A percentile compares a stretch with the other conserved stretches of the same genome.
phyloP scores from a whole-genome alignment of 2,888 invertebrate genomes.

The Tinea pellionella region DNA sequence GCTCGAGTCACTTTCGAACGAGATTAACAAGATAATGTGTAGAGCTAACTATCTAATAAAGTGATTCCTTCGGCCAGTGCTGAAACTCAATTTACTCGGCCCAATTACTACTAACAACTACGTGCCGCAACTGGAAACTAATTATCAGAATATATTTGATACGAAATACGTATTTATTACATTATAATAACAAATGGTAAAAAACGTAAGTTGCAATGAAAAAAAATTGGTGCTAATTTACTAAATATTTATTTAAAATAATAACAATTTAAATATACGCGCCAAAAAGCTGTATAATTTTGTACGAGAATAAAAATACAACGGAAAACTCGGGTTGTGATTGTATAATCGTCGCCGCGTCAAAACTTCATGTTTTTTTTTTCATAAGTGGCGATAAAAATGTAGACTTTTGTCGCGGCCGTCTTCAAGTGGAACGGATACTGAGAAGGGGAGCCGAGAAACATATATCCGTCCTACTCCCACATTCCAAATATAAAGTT shows the following conservation, averaged over 20 bases:
- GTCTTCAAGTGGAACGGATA: conserved; percentile 58
- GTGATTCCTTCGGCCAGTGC: conserved; percentile 2
- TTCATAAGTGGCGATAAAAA: conserved; percentile 63
- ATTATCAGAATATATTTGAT: neutral
- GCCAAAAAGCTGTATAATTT: no score
- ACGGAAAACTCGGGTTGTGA: neutral
- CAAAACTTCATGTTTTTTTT: neutral
- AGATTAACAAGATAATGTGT: conserved; percentile 1
- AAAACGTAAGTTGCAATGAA: no score
- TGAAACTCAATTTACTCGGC: conserved; percentile 1
- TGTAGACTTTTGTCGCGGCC: conserved; percentile 59
- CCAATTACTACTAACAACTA: neutral
- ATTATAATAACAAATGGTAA: neutral
- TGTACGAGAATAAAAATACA: no score
- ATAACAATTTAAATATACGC: no score
- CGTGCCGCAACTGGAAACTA: neutral
- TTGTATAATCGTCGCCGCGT: neutral
- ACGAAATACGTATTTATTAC: neutral
- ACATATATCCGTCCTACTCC: conserved; percentile 37
- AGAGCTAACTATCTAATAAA: neutral
- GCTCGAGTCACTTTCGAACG: neutral
- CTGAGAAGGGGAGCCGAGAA: neutral
- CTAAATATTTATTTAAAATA: no score
- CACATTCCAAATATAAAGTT: conserved; percentile 24
- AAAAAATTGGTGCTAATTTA: no score